A percentile compares a stretch with the other conserved stretches of the same genome.
These are phyloP conservation scores for Cottus gobio DNA, from an alignment of 2,113 vertebrate species.

Conservation along the genomic window DNA sequence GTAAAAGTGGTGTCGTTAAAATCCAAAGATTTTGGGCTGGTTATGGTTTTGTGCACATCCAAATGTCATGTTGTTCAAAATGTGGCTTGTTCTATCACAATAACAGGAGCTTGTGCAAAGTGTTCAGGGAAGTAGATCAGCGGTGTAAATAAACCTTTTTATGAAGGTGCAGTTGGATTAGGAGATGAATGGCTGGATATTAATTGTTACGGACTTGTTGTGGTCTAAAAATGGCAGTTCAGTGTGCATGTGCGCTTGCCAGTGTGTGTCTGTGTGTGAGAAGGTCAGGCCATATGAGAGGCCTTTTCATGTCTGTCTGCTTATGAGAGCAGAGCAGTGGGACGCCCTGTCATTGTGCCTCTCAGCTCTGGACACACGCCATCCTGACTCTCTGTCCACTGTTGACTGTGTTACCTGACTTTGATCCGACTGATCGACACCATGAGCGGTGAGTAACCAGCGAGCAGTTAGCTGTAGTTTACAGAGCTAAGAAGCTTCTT, in stretches of 20 bases:
- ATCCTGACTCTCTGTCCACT: background rate
- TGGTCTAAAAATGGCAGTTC: conserved; percentile 3
- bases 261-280: conserved; percentile 48
- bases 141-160: background rate
- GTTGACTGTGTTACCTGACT: conserved; percentile 21
- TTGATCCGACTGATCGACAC: conserved; percentile 21
- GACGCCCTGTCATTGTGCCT: conserved; percentile 35
- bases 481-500: background rate
- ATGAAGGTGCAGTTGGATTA: background rate
- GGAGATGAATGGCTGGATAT: background rate
- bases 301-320: conserved; percentile 75
- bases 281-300: conserved; percentile 77
- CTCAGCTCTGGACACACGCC: conserved; percentile 26
- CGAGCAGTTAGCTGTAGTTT: background rate
- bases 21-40: background rate
- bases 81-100: background rate
- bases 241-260: conserved; percentile 26
- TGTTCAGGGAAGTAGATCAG: background rate
- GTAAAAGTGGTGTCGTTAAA: background rate
- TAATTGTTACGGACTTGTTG: conserved; percentile 27
- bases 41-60: background rate
- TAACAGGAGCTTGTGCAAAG: background rate
- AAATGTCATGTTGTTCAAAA: background rate
- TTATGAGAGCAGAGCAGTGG: conserved; percentile 51
- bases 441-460: conserved; percentile 83